Percentiles rank a stretch among this genome's conserved stretches.
Evolutionary conservation across 2,888 invertebrate species (phyloP).

Genomic region (Ganaspis brasiliensis): DNA sequence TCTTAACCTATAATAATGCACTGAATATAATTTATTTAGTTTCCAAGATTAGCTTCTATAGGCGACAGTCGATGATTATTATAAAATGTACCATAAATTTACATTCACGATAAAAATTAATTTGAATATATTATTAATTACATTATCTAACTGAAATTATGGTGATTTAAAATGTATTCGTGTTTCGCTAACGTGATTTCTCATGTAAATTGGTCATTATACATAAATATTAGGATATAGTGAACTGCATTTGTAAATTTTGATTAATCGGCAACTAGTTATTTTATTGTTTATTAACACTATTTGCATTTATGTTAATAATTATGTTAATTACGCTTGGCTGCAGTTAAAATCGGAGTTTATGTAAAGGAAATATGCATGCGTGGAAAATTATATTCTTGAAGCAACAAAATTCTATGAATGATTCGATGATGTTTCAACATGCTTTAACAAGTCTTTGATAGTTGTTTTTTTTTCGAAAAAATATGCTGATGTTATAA

Average conservation of each 20-base stretch:
- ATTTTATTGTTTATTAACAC: constrained; percentile 10
- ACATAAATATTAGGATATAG: background rate
- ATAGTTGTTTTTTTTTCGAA: too few species aligned
- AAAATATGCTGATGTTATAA: too few species aligned
- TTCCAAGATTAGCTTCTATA: too few species aligned
- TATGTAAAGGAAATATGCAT: background rate
- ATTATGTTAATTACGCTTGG: background rate
- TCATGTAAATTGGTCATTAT: constrained; percentile 8
- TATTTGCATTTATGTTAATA: constrained; percentile 14
- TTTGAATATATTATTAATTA: too few species aligned
- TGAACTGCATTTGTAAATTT: constrained; percentile 4
- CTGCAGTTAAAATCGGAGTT: background rate
- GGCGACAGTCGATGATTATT: too few species aligned
- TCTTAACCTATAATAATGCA: too few species aligned
- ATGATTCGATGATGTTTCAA: too few species aligned
- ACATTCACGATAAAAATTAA: too few species aligned
- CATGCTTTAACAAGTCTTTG: too few species aligned
- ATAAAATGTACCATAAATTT: too few species aligned
- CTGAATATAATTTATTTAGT: too few species aligned
- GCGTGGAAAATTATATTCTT: background rate
- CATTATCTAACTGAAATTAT: background rate
- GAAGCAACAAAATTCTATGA: constrained; percentile 9
- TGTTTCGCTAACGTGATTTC: background rate
- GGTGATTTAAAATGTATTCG: background rate
- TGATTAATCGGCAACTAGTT: constrained; percentile 8